A percentile compares a stretch with the other conserved stretches of the same genome.
Evolutionary conservation across 2,113 vertebrate species (phyloP).

Genomic region (Balaenoptera acutorostrata): DNA sequence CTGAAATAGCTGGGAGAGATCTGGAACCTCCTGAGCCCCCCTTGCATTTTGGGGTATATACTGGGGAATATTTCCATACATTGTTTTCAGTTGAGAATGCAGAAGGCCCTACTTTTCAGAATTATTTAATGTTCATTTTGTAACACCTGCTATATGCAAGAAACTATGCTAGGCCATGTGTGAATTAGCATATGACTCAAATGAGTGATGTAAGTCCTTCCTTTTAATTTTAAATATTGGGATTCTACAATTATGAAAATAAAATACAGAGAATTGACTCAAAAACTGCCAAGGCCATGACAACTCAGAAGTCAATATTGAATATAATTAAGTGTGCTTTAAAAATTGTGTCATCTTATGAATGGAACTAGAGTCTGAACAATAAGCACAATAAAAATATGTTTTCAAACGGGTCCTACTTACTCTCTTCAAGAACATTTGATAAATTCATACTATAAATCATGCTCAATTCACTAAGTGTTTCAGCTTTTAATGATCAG

Average conservation of each 20-base stretch:
- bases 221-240: neutral
- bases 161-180: neutral
- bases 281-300: neutral
- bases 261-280: neutral
- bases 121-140: neutral
- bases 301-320: neutral
- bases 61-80: neutral
- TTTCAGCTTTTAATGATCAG: conserved; percentile 20
- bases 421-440: conserved; percentile 4
- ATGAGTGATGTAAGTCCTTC: neutral
- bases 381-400: neutral
- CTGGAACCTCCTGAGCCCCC: neutral
- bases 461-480: conserved; percentile 21
- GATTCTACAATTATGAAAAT: neutral
- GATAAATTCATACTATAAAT: neutral
- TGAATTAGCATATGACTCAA: neutral
- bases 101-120: neutral
- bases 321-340: neutral
- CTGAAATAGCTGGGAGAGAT: neutral
- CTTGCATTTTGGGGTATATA: neutral
- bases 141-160: neutral
- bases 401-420: neutral
- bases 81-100: neutral
- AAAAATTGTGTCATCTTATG: neutral
- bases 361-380: neutral